These are phyloP conservation scores for Melanerpes aurifrons DNA, from an alignment of 2,113 vertebrate genomes.

Conservation along the genomic window DNA sequence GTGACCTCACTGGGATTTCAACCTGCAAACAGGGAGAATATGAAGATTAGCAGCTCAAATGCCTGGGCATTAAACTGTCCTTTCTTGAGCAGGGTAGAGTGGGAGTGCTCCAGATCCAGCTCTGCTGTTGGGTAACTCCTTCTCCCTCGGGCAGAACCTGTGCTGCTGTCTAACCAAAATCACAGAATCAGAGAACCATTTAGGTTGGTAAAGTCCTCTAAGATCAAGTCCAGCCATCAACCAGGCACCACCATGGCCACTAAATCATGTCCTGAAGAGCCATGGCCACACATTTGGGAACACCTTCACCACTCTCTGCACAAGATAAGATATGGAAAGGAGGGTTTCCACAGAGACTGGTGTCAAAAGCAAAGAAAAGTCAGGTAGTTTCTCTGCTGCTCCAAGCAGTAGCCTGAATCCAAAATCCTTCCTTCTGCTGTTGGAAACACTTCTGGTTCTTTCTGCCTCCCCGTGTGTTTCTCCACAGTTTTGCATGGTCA, in stretches of 20 bases:
- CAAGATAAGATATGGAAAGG: neutral
- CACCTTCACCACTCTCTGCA: too few species aligned
- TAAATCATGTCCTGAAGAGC: too few species aligned
- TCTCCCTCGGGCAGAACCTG: neutral
- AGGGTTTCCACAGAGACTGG: slow-evolving; percentile 5
- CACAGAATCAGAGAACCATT: too few species aligned
- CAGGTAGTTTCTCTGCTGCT: neutral
- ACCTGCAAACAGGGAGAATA: neutral
- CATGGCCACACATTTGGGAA: too few species aligned
- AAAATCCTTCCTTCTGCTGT: neutral
- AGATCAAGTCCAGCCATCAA: too few species aligned
- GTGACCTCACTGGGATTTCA: neutral
- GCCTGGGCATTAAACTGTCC: neutral
- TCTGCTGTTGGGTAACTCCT: neutral
- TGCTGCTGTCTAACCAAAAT: neutral
- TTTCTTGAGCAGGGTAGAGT: neutral
- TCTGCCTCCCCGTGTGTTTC: neutral
- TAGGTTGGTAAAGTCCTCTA: too few species aligned
- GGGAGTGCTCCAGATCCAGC: neutral
- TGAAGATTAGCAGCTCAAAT: neutral
- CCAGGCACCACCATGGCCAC: too few species aligned
- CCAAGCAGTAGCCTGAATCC: neutral
- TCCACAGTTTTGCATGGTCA: neutral
- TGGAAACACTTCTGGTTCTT: neutral
- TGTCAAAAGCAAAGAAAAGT: neutral